Evolutionary conservation across 2,888 invertebrate species (phyloP), one percentile per base, ranked within the genome.

Genomic region (Aplocera efformata): DNA sequence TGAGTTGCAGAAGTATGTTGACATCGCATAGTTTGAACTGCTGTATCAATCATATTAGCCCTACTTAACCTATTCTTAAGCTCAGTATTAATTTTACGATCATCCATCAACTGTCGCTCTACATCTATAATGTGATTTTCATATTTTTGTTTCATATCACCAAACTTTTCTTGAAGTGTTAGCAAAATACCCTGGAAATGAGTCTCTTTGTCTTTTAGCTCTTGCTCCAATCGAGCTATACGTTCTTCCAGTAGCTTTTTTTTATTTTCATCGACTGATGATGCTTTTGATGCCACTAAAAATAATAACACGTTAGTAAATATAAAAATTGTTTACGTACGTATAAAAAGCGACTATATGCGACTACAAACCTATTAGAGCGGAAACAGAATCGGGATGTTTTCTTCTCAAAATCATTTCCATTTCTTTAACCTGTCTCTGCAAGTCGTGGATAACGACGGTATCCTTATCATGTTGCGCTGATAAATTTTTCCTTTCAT

Each of bases 351-450:
- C 8, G 10, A 25, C 25, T 8, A 1, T 1, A 10, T 7, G 23
- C 23, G 37, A 24, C 25, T 29, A 69, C 58, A 46, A 47, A 91
- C 91, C 92, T 61, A 95, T 94, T 32, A 94, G 77, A 3, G 94
- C 94, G 0, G 94, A 94, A 0, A 95, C 94, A 0, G 94, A 94
- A 78, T 95, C 94, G 0, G 95, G 95, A 83, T 95, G 94, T 70
- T 94, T 94, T 40, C 94, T 89, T 66, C 91, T 92, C 11, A 95
- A 85, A 56, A 94, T 94, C 63, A 93, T 88, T 60, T 95, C 95
- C 94, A 95, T 94, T 80, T 95, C 95, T 55, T 93, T 93, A 7
- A 94, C 93, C 72, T 95, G 95, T 26, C 94, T 85, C 59, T 94
- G 94, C 22, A 95, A 74, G 79, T 95, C 95, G 65, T 93, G 90